A percentile compares a stretch with the other conserved stretches of the same genome.
Evolutionary conservation across 2,113 vertebrate genomes (phyloP).

Genomic region (Girardinichthys multiradiatus): DNA sequence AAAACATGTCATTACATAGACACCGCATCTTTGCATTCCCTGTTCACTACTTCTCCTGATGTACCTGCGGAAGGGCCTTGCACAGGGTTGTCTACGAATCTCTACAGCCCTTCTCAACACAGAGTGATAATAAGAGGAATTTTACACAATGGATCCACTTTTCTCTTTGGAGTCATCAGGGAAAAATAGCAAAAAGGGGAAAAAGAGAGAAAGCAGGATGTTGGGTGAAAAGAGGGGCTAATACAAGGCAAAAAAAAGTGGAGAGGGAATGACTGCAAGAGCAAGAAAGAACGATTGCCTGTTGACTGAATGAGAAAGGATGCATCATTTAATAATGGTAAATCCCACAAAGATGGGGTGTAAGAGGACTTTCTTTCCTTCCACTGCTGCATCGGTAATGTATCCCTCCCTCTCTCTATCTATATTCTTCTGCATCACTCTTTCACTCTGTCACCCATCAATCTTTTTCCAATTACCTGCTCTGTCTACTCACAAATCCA

Average conservation of each 20-base stretch:
- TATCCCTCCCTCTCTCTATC: constrained; percentile 65
- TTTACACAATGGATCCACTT: constrained; percentile 45
- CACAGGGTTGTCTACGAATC: constrained; percentile 11
- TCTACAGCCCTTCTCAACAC: constrained; percentile 23
- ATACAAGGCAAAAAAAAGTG: constrained; percentile 39
- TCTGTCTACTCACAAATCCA: constrained; percentile 81
- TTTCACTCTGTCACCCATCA: constrained; percentile 78
- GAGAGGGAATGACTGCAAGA: constrained; percentile 49
- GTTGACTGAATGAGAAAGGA: constrained; percentile 72
- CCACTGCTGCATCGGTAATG: constrained; percentile 70
- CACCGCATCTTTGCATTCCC: constrained; percentile 16
- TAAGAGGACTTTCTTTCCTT: constrained; percentile 73
- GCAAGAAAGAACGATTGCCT: constrained; percentile 66
- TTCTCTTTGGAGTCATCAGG: constrained; percentile 34
- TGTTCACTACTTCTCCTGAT: constrained; percentile 12
- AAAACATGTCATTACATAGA: constrained; percentile 26
- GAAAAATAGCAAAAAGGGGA: constrained; percentile 30
- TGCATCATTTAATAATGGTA: constrained; percentile 78
- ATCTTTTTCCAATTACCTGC: constrained; percentile 87
- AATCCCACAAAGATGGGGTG: constrained; percentile 77
- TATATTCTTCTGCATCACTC: constrained; percentile 57
- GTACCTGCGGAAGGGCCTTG: constrained; percentile 9
- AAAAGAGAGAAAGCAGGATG: constrained; percentile 42
- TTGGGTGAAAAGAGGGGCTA: constrained; percentile 19
- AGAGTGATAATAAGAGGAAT: constrained; percentile 46